phyloP scores from a whole-genome alignment of 2,797 vertebrate species.

The Etheostoma perlongum region DNA sequence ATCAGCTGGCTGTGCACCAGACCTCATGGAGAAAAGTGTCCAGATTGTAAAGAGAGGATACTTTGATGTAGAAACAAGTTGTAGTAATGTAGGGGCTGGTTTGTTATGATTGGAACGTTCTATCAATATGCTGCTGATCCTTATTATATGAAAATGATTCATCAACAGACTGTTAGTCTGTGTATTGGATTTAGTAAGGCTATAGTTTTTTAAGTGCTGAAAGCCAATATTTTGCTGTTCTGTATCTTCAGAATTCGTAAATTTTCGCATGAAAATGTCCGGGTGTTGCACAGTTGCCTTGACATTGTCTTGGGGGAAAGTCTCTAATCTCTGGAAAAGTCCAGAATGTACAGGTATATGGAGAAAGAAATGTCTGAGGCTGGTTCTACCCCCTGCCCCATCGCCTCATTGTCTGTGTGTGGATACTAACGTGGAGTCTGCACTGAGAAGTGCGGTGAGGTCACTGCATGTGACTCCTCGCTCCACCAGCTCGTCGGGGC shows the following conservation, averaged over 20 bases:
- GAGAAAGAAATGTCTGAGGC: neutral
- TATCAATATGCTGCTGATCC: conserved; percentile 45
- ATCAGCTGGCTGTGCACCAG: conserved; percentile 14
- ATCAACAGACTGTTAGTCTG: conserved; percentile 40
- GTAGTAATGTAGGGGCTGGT: conserved; percentile 42
- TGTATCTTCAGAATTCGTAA: neutral
- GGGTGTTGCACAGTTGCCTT: too few species aligned
- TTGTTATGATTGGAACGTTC: conserved; percentile 51
- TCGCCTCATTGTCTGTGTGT: neutral
- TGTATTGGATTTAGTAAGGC: neutral
- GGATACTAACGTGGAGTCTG: conserved; percentile 44
- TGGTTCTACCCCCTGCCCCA: neutral
- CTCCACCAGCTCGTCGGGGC: conserved; percentile 22
- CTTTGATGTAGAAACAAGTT: conserved; percentile 14
- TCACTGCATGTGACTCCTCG: conserved; percentile 47
- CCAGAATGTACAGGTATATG: neutral
- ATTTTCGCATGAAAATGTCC: neutral
- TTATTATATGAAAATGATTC: conserved; percentile 52
- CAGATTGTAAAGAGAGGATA: conserved; percentile 27
- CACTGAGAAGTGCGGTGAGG: conserved; percentile 49
- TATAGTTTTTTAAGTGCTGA: neutral
- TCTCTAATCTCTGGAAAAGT: conserved; percentile 3
- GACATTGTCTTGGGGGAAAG: neutral
- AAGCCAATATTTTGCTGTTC: neutral
- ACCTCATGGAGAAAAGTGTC: conserved; percentile 18